These are phyloP conservation scores for Hippocampus barbouri DNA, from an alignment of 2,113 vertebrate genomes.

Conservation along the genomic window DNA sequence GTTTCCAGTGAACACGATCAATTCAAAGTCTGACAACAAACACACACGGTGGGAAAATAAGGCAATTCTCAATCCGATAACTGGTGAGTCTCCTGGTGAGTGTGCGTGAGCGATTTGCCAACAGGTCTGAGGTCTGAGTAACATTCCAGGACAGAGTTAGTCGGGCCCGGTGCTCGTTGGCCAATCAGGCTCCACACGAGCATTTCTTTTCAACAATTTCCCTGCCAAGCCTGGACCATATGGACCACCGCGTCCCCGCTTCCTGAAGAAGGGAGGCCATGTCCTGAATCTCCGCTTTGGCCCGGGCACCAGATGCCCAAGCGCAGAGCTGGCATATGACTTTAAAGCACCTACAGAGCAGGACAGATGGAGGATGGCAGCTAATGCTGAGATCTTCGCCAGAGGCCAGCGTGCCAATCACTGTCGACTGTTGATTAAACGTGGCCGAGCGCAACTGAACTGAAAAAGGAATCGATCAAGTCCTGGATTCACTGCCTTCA, in stretches of 20 bases:
- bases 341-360: slow-evolving; percentile 45
- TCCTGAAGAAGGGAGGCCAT: slow-evolving; percentile 66
- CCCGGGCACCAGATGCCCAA: slow-evolving; percentile 42
- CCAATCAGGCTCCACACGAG: slow-evolving; percentile 31
- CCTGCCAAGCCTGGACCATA: slow-evolving; percentile 62
- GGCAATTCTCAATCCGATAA: slow-evolving; percentile 23
- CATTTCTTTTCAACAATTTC: slow-evolving; percentile 1
- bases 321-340: slow-evolving; percentile 45
- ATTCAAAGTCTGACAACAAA: slow-evolving; percentile 16
- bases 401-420: slow-evolving; percentile 20
- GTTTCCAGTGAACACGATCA: slow-evolving; percentile 13
- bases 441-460: too few species aligned
- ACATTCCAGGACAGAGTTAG: slow-evolving; percentile 63
- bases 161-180: slow-evolving; percentile 34
- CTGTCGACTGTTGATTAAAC: too few species aligned
- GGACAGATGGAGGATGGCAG: slow-evolving; percentile 63
- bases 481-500: too few species aligned
- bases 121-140: slow-evolving; percentile 33
- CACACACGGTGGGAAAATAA: slow-evolving; percentile 25
- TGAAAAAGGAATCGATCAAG: too few species aligned
- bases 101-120: slow-evolving; percentile 43
- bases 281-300: slow-evolving; percentile 60
- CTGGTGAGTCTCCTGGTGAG: slow-evolving; percentile 2
- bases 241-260: slow-evolving; percentile 67
- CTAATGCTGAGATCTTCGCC: slow-evolving; percentile 39